A percentile compares a stretch with the other conserved stretches of the same genome.
phyloP scores from a whole-genome alignment of 35 echinoderm and acorn worm genomes.

The Holothuria glaberrima region DNA sequence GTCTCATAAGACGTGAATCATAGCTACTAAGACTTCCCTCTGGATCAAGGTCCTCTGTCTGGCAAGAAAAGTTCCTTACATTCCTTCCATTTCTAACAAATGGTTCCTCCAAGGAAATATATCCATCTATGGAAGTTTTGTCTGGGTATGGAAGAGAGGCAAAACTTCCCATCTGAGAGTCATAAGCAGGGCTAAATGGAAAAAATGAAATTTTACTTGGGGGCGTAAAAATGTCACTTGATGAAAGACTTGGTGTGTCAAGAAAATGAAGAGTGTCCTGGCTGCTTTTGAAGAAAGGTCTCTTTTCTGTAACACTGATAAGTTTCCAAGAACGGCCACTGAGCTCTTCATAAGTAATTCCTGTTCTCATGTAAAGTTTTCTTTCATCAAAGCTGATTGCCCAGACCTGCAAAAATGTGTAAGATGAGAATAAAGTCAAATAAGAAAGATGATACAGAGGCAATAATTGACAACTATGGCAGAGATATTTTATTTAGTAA shows the following conservation, averaged over 20 bases:
- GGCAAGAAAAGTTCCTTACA: conserved; percentile 16
- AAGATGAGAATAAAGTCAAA: conserved; percentile 5
- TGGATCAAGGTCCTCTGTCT: conserved; percentile 26
- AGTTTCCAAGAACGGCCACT: conserved; percentile 83
- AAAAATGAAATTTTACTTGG: background rate
- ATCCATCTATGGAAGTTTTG: background rate
- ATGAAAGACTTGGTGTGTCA: conserved; percentile 1
- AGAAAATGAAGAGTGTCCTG: conserved; percentile 26
- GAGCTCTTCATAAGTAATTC: conserved; percentile 82
- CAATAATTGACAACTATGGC: too few species aligned
- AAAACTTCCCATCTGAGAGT: conserved; percentile 8
- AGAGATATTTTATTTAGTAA: too few species aligned
- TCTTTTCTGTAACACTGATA: conserved; percentile 62
- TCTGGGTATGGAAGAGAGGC: background rate
- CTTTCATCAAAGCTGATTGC: conserved; percentile 78
- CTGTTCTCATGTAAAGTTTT: conserved; percentile 67
- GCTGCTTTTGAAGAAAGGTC: background rate
- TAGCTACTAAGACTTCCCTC: background rate
- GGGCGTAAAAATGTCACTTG: conserved; percentile 25
- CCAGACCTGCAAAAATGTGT: conserved; percentile 81
- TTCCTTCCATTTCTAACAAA: background rate
- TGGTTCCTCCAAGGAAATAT: background rate
- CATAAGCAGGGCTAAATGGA: conserved; percentile 8
- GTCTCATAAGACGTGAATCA: background rate
- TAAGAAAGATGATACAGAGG: too few species aligned